Base-by-base conservation (phyloP, 2,888 invertebrate species). In the Gasteruption jaculator region DNA sequence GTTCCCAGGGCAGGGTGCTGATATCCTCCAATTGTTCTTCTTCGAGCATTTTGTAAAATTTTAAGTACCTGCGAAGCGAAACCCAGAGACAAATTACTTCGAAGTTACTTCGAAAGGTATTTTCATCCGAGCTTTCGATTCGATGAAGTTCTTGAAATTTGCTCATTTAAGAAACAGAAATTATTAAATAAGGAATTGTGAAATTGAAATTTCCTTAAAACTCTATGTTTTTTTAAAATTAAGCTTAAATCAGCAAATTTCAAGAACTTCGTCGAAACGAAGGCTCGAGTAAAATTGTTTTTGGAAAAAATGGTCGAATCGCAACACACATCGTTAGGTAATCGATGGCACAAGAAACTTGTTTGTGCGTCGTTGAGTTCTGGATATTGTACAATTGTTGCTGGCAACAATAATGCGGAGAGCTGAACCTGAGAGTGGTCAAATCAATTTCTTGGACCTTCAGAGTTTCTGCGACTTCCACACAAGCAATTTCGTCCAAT, bases 291-390 rank as follows among this genome's bases (percentile, higher is more conserved):
- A 8, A 24, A 24, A 24, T 24, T 24, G n/a, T 7, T 24, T 24
- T 7, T 24, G 24, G 7, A 24, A 8, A 24, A 24, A n/a, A n/a
- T 15, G 5, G n/a, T n/a, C n/a, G 38, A 29, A 32, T 38, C 25
- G 21, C n/a, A n/a, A 61, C 61, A 65, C 69, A 83, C 82, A 79
- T 76, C 35, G 76, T 76, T 22, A 83, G 63, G 41, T 74, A 67
- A 52, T 75, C 71, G 7, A 85, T 60, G 0, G 79, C 75, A 24
- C 76, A 75, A 12, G 68, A 68, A 3, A 83, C 82, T 47, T 74
- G 73, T 41, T 65, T 66, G 56, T 84, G 83, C 1, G 77, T 74
- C 0, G 80, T 80, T 1, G 81, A 81, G 60, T 81, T 83, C 58
- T 84, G 81, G 38, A 85, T 71, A 16, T 73, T 73, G 22, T 75